Evolutionary conservation across 1,140 invertebrate species (phyloP), one percentile per base, ranked within the genome.

Genomic region (Sinonovacula constricta): DNA sequence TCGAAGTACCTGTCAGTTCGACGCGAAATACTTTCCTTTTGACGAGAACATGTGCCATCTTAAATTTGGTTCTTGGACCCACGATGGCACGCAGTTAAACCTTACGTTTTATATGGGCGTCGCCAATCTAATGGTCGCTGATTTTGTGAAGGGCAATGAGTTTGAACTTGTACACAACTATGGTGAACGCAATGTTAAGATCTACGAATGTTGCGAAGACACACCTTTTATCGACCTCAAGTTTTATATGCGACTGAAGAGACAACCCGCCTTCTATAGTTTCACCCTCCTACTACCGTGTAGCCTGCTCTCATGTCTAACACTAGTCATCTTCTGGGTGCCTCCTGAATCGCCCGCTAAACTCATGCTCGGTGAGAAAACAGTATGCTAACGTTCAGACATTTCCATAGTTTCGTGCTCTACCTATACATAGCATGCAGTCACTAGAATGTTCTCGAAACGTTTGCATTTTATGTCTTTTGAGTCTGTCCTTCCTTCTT

Each of bases 61-160:
- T 94, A 98, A 98, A 94, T 97, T 99, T 88, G 97, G 97, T 92
- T 96, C 94, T 94, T 97, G 96, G 97, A 98, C 97, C 26, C 98
- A 97, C 94, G 96, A 97, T 92, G 96, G 96, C 93, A 96, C 96
- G 93, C 96, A 97, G 95, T 62, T 83, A 51, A 78, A 82, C 51
- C 28, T 90, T 28, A 14, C n/a, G 18, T 78, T 78, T 39, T 78
- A 62, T 54, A 14, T 24, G 15, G 28, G 7, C 0, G 7, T 39
- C 24, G 36, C 56, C 33, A 31, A 69, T 12, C 63, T 78, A 34
- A 69, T 70, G 65, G 39, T 62, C 15, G 85, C 85, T 68, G 84
- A 90, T 71, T 91, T 88, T 66, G 83, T 89, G 10, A n/a, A 76
- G 36, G 88, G 86, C 68, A 91, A 91, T 80, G 90, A 91, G 82